A percentile compares a stretch with the other conserved stretches of the same genome.
Conservation (phyloP, 2,797 vertebrate species). For the Spheniscus humboldti region DNA sequence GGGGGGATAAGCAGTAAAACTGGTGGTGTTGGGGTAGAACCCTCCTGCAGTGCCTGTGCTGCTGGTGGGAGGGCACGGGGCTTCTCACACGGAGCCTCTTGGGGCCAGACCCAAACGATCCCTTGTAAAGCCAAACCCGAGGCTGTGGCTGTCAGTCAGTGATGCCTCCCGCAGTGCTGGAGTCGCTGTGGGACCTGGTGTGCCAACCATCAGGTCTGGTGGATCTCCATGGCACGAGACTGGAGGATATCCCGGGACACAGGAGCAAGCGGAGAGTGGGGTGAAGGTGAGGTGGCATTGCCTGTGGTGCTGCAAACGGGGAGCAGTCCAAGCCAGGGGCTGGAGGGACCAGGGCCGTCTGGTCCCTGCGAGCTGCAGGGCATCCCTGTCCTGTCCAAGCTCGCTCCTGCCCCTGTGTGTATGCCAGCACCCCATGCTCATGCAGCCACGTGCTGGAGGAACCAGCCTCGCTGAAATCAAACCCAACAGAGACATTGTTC, state of each 20-base stretch:
- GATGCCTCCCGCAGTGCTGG: neutral
- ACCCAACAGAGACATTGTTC: neutral
- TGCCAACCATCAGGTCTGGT: neutral
- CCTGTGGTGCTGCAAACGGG: neutral
- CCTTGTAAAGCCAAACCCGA: neutral
- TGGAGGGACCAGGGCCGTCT: neutral
- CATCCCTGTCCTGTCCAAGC: neutral
- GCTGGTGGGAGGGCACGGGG: neutral
- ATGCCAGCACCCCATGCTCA: neutral
- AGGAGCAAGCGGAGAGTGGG: neutral
- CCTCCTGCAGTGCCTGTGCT: neutral
- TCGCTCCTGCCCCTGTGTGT: fast-evolving
- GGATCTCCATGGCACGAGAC: neutral
- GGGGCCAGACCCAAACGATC: neutral
- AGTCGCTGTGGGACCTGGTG: neutral
- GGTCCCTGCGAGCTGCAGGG: neutral
- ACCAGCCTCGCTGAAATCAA: neutral
- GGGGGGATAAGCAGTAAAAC: neutral
- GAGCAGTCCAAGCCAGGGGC: neutral
- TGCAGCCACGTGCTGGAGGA: too few relatives aligned
- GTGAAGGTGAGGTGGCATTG: neutral
- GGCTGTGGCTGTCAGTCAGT: neutral
- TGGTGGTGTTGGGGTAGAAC: neutral
- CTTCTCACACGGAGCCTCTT: neutral
- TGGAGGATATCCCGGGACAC: neutral